Evolutionary conservation across 2,888 invertebrate genomes (phyloP), one percentile per base, ranked within the genome.

Genomic region (Thera britannica): DNA sequence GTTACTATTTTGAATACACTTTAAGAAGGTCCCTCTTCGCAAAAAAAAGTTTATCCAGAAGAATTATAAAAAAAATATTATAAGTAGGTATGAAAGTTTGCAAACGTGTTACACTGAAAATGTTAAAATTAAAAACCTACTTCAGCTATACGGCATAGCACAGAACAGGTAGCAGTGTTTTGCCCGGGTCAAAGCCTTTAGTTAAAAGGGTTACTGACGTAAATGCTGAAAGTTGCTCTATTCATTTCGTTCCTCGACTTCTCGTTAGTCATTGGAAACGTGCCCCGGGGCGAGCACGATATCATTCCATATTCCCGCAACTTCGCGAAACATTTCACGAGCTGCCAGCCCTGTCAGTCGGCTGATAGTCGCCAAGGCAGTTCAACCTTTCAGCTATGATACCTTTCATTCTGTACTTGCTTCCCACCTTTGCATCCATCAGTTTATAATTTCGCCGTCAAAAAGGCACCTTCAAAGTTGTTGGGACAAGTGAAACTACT

Each of bases 301-400:
- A 81, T 78, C 80, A 82, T 81, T 78, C 72, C 70, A 70, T 77
- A 78, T 77, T 76, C 72, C 79, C 78, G 77, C 78, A 78, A 79
- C 78, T 84, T 80, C 67, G 82, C 81, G 74, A 78, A 75, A 76
- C 77, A 79, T 82, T 85, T 86, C 83, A 83, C 79, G 77, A 82
- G 75, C 79, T 84, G 83, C 82, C 90, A 90, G 89, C 88, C 71
- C 79, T 84, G 83, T 82, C 90, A 90, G 91, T 90, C 72, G 73
- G 78, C 83, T 83, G 81, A 79, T 75, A 80, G 80, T 79, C 83
- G 81, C 70, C 71, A 79, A 71, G 83, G 71, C 74, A 74, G 75
- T 73, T 75, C 71, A 67, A 70, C 73, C 69, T 71, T 58, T 60
- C 71, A 73, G 71, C 76, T 67, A 86, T 83, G 80, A 69, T 77